phyloP scores from a whole-genome alignment of 2,113 vertebrate species.

The Dasyprocta punctata region DNA sequence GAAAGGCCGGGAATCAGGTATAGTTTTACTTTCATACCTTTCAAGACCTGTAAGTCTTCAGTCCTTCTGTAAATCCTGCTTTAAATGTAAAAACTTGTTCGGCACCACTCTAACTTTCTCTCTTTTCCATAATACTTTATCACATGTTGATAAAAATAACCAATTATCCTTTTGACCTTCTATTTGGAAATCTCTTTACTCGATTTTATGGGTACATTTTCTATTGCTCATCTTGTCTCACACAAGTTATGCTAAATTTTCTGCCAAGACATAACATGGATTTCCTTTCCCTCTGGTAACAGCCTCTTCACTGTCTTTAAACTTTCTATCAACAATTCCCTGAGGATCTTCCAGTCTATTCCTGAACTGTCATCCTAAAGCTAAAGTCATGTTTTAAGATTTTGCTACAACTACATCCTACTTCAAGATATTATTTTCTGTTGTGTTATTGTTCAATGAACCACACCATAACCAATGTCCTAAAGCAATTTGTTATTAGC shows the following conservation, averaged over 20 bases:
- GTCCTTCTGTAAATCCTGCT: not conserved
- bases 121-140: not conserved
- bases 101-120: not conserved
- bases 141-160: not conserved
- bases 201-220: not conserved
- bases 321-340: not conserved
- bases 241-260: not conserved
- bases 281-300: not conserved
- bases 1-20: not conserved
- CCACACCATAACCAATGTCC: not conserved
- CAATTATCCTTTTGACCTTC: not conserved
- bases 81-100: not conserved
- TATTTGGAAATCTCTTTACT: not conserved
- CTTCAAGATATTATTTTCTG: not conserved
- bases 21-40: not conserved
- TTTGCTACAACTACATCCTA: not conserved
- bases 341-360: not conserved
- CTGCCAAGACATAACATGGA: rapidly evolving
- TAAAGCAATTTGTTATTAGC: not conserved
- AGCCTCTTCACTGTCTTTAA: not conserved
- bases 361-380: not conserved
- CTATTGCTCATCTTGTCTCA: not conserved
- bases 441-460: not conserved
- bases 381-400: not conserved
- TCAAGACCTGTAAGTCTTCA: not conserved